Evolutionary conservation across 2,888 invertebrate species (phyloP).

Genomic region (Harpagoxenus sublaevis): DNA sequence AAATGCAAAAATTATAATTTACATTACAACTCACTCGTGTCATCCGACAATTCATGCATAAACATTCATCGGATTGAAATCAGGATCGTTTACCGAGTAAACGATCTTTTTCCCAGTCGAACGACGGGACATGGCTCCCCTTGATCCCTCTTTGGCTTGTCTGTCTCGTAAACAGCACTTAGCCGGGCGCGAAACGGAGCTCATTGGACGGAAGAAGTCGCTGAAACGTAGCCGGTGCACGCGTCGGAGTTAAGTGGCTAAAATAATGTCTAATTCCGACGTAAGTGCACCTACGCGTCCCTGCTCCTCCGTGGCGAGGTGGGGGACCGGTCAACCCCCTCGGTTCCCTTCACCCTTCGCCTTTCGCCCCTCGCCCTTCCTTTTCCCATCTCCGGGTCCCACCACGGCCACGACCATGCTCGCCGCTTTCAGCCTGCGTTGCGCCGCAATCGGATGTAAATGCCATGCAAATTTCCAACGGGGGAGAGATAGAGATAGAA

Average conservation of each 20-base stretch:
- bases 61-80: constrained; percentile 19
- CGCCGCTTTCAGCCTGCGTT: constrained; percentile 76
- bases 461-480: constrained; percentile 81
- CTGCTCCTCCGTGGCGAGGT: constrained; percentile 12
- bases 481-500: constrained; percentile 60
- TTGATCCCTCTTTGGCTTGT: constrained; percentile 33
- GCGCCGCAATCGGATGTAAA: constrained; percentile 82
- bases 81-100: constrained; percentile 32
- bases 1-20: background rate
- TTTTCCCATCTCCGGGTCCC: constrained; percentile 15
- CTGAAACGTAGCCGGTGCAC: constrained; percentile 54
- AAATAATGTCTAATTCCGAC: constrained; percentile 61
- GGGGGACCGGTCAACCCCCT: constrained; percentile 12
- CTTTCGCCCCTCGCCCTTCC: background rate
- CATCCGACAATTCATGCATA: background rate
- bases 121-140: constrained; percentile 31
- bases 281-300: constrained; percentile 51
- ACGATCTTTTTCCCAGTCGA: constrained; percentile 7
- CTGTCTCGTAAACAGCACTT: constrained; percentile 57
- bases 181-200: constrained; percentile 44
- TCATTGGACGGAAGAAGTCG: constrained; percentile 47
- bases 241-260: constrained; percentile 57
- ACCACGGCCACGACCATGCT: constrained; percentile 54
- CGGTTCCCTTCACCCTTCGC: constrained; percentile 13
- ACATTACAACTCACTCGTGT: background rate